Base-by-base conservation (phyloP, 2,113 vertebrate genomes). In the Ciconia stormi region DNA sequence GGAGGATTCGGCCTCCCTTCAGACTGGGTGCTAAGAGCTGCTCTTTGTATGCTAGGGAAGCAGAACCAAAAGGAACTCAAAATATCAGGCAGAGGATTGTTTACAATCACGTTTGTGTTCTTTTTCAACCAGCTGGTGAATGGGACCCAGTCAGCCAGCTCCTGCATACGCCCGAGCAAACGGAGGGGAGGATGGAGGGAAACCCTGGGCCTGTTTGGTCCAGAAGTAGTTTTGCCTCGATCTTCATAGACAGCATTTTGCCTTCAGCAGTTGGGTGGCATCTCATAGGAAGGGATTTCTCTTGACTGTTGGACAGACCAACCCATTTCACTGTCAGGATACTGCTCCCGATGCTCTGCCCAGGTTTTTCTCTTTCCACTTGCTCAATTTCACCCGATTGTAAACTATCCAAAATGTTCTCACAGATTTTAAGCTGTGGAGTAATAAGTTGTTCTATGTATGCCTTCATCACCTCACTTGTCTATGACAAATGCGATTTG, bases 261-360 rank as follows among this genome's bases (percentile, higher is more conserved):
- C 47, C n/a, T 13, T 56, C 36, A 34, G 55, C 40, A 6, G 25
- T 3, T 36, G 49, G 13, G 23, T 20, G 32, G 19, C 19, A 7
- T 10, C 38, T 40, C 18, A 4, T 3, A 11, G 32, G 61, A 38
- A 46, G 53, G 34, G 40, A 17, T 70, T 47, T 74, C 76, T 53
- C 46, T 7, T 30, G 46, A 2, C 38, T 19, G 7, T 47, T 18
- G 27, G 27, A 13, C 53, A 52, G 32, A 46, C 17, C 22, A 9
- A 16, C n/a, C 22, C 42, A 1, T 25, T 19, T 36, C 32, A 11
- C 11, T 21, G 49, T 11, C 5, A 0, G 61, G 16, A 10, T 7
- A 3, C 52, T 13, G 19, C 27, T 63, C 49, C 16, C 4, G 16
- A 3, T 40, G 32, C 6, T 14, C 32, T 6, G 0, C 47, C 11